Evolutionary conservation across 2,113 vertebrate species (phyloP).

Genomic region (Boulengeromyrus knoepffleri): DNA sequence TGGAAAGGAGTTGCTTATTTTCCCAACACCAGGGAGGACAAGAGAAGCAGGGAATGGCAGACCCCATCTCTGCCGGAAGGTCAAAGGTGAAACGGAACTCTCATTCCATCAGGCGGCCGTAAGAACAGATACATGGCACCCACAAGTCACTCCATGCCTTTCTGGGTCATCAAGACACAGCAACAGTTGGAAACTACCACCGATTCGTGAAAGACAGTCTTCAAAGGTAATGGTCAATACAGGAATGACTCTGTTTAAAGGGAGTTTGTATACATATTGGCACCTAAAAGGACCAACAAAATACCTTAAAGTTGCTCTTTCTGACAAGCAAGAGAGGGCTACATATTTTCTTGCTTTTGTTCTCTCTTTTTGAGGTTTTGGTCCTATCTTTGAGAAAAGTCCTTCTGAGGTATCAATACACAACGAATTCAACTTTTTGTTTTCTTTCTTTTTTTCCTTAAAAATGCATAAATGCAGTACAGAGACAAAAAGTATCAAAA

Average conservation of each 20-base stretch:
- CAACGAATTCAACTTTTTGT: conserved; percentile 61
- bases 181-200: conserved; percentile 28
- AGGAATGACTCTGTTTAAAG: conserved; percentile 56
- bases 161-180: not conserved
- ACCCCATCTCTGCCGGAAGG: not conserved
- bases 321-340: conserved; percentile 68
- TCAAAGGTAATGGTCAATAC: conserved; percentile 53
- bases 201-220: conserved; percentile 50
- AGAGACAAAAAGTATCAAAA: conserved; percentile 79
- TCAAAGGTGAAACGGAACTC: not conserved
- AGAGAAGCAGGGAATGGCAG: not conserved
- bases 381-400: conserved; percentile 71
- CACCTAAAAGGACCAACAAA: conserved; percentile 60
- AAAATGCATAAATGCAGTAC: conserved; percentile 75
- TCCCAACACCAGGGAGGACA: not conserved
- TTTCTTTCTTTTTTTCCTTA: conserved; percentile 68
- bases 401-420: conserved; percentile 75
- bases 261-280: conserved; percentile 61
- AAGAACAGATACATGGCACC: not conserved
- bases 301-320: conserved; percentile 54
- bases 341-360: conserved; percentile 55
- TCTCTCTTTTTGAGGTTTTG: conserved; percentile 63
- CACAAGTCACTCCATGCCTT: not conserved
- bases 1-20: conserved; percentile 5
- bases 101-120: not conserved